These are phyloP conservation scores for Corythornis leucogaster DNA, from an alignment of 2,797 vertebrate genomes.

Conservation along the genomic window DNA sequence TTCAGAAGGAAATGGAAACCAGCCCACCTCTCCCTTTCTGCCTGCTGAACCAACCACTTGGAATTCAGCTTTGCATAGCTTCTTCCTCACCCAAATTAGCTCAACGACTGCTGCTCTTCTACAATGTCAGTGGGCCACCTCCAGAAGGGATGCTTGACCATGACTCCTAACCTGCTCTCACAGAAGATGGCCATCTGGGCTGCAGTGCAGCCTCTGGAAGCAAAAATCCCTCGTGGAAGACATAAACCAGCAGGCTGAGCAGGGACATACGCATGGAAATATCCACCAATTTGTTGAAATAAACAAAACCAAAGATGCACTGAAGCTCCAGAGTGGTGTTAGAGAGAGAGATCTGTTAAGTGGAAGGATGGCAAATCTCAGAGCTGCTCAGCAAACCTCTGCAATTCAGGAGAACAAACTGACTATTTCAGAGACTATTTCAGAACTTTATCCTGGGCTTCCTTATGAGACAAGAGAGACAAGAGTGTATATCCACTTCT, in stretches of 20 bases:
- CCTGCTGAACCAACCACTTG: constrained; percentile 36
- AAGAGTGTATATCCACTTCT: neutral
- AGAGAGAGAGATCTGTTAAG: neutral
- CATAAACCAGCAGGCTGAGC: neutral
- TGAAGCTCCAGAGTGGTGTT: neutral
- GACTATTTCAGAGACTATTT: neutral
- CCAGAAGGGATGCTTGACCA: neutral
- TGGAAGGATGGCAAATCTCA: neutral
- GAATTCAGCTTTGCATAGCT: constrained; percentile 7
- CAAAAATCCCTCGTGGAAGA: neutral
- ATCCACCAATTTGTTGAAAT: neutral
- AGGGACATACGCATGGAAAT: neutral
- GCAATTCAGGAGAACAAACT: neutral
- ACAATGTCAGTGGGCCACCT: neutral
- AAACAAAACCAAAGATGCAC: neutral
- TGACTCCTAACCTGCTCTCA: neutral
- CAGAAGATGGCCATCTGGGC: neutral
- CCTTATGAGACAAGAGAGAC: neutral
- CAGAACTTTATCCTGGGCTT: neutral
- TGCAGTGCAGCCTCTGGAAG: neutral
- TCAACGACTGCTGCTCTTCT: neutral
- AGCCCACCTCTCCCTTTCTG: constrained; percentile 55
- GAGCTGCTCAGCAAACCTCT: neutral
- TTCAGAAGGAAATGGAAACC: constrained; percentile 71
- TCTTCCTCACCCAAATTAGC: constrained; percentile 11